A percentile compares a stretch with the other conserved stretches of the same genome.
Evolutionary conservation across 64 coral and sea anemone genomes (phyloP).

Genomic region (Exaiptasia diaphana): DNA sequence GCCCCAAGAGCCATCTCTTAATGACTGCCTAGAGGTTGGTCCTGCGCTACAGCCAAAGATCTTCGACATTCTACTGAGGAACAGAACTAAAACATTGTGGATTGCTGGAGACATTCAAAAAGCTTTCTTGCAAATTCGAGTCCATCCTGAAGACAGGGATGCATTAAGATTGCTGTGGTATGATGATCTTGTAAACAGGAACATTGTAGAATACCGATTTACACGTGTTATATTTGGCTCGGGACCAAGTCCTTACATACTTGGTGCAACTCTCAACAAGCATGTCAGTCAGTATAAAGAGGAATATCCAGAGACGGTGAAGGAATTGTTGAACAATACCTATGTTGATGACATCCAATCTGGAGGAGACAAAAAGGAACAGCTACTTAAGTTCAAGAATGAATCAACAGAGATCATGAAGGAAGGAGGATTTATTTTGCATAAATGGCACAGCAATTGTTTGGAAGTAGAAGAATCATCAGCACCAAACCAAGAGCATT

Average conservation of each 20-base stretch:
- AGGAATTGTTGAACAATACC: conserved; percentile 42
- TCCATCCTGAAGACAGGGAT: conserved; percentile 38
- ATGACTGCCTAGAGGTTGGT: conserved; percentile 51
- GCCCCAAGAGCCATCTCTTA: conserved; percentile 16
- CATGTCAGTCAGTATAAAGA: conserved; percentile 51
- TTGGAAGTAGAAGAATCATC: conserved; percentile 11
- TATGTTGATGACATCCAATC: conserved; percentile 73
- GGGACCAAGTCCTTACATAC: conserved; percentile 50
- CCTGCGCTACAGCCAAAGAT: conserved; percentile 35
- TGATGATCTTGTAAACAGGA: conserved; percentile 5
- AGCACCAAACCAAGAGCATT: background rate
- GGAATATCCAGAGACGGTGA: conserved; percentile 32
- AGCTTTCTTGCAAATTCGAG: conserved; percentile 31
- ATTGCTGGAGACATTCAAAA: conserved; percentile 39
- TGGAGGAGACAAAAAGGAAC: conserved; percentile 26
- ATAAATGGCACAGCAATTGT: conserved; percentile 69
- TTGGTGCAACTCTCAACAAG: conserved; percentile 59
- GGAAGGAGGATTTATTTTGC: conserved; percentile 48
- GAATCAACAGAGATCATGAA: conserved; percentile 64
- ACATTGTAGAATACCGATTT: conserved; percentile 30
- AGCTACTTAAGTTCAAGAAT: conserved; percentile 43
- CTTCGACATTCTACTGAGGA: conserved; percentile 45
- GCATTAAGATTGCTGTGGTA: conserved; percentile 12
- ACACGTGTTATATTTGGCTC: conserved; percentile 71
- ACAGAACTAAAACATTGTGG: background rate